Base-by-base conservation (phyloP, 2,888 invertebrate species). In the Argynnis bischoffii region DNA sequence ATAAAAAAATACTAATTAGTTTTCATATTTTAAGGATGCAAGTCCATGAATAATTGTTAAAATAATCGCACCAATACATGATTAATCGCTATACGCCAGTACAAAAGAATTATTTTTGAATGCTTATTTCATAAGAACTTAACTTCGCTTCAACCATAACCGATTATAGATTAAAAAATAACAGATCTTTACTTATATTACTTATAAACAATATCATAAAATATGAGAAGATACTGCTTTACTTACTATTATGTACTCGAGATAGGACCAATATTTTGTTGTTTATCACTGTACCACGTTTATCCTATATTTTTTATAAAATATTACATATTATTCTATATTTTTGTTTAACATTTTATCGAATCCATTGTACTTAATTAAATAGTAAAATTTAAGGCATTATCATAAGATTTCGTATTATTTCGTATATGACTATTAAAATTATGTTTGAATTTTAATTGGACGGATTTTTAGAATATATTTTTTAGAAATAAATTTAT, bases 111-210 rank as follows among this genome's bases (percentile, higher is more conserved):
- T 51, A 59, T 15, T 26, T n/a, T 48, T n/a, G 26, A 15, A 48
- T 13, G 59, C 48, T 13, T 59, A 59, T 16, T 51, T 5, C 6
- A 18, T 35, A 61, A 53, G 15, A 41, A 61, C 14, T 5, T 51
- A 6, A 51, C n/a, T 41, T 61, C 61, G 50, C 41, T 35, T 60
- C 55, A 64, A 68, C 66, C 69, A 66, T 63, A 66, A 69, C 66
- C 69, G 60, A 60, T 63, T 47, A 48, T n/a, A 66, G 59, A 63
- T 16, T 61, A 26, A 69, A 53, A 68, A 69, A 57, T 63, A 66
- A 66, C 69, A 69, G 66, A 69, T 66, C 65, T 65, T 61, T 57
- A 18, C 47, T 54, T 55, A 68, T 18, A 59, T 54, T 59, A 41
- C 47, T 47, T 64, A 59, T 55, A 51, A 55, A 66, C 60, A 66